These are phyloP conservation scores for Drosophila sordidula DNA, from an alignment of 2,888 invertebrate genomes.

Conservation along the genomic window DNA sequence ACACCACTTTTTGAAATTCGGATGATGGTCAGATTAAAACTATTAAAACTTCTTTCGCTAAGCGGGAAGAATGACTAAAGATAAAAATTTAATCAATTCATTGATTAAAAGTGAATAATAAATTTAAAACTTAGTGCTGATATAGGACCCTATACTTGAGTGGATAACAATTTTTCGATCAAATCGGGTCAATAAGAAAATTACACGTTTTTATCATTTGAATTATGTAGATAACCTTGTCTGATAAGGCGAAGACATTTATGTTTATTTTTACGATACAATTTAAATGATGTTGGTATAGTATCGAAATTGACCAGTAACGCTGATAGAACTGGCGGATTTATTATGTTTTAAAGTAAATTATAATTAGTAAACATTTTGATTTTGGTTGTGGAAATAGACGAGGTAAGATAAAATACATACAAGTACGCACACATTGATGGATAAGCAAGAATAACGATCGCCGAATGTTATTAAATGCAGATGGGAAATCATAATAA, in stretches of 20 bases:
- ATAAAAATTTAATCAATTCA: not conserved
- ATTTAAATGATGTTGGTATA: conserved; percentile 9
- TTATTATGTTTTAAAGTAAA: conserved; percentile 41
- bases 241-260: conserved; percentile 5
- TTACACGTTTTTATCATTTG: conserved; percentile 1
- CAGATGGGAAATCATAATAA: conserved; percentile 44
- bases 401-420: conserved; percentile 31
- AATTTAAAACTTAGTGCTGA: not conserved
- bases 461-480: conserved; percentile 1
- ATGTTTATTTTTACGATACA: conserved; percentile 1
- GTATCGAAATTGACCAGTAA: conserved; percentile 22
- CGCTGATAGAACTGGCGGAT: conserved; percentile 16
- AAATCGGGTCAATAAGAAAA: not conserved
- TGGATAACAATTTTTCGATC: not conserved
- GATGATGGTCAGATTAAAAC: conserved; percentile 6
- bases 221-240: not conserved
- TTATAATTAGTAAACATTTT: conserved; percentile 47
- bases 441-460: conserved; percentile 16
- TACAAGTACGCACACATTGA: conserved; percentile 13
- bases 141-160: not conserved
- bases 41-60: conserved; percentile 12
- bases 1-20: conserved; percentile 12
- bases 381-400: conserved; percentile 45
- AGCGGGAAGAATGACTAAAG: not conserved
- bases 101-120: too few relatives aligned